These are phyloP conservation scores for human DNA, from an alignment of 2,113 vertebrate genomes.

Conservation along the genomic window GRCh38 chr7:30012501-30013000, in stretches of 20 bases:
- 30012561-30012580: slow-evolving; percentile 1
- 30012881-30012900: neutral
- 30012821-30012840: neutral
- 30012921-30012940: neutral
- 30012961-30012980: neutral
- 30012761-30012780: neutral
- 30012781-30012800: neutral
- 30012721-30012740: neutral
- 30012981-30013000: neutral
- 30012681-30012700: neutral
- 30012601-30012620: neutral
- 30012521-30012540: neutral
- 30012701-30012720: neutral
- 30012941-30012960: neutral
- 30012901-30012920: neutral
- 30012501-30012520: neutral
- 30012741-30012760: neutral
- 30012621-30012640: neutral
- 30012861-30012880: neutral
- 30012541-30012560: neutral
- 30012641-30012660: neutral
- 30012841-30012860: neutral
- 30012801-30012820: neutral
- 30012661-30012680: neutral
- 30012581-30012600: neutral